Evolutionary conservation across 2,888 invertebrate species (phyloP).

Genomic region (Ectemnius continuus): DNA sequence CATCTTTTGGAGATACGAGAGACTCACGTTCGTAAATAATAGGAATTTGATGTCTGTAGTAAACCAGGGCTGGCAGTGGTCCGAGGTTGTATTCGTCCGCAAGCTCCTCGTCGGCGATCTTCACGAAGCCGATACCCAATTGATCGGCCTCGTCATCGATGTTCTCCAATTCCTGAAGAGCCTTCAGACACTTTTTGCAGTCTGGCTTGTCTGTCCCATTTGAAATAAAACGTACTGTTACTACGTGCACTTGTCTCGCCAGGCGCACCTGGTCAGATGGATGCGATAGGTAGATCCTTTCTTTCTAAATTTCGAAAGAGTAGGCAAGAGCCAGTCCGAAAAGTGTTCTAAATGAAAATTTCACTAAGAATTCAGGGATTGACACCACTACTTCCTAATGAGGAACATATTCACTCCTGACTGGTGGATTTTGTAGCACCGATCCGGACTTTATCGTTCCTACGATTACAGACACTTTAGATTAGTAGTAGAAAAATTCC

Average conservation of each 20-base stretch:
- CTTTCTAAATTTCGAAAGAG: too few species aligned
- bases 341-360: too few species aligned
- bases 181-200: constrained; percentile 94
- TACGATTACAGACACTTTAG: constrained; percentile 16
- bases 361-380: too few species aligned
- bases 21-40: constrained; percentile 93
- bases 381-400: too few species aligned
- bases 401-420: too few species aligned
- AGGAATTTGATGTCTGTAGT: constrained; percentile 96
- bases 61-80: constrained; percentile 91
- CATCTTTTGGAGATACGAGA: neutral
- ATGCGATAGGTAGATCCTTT: too few species aligned
- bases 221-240: constrained; percentile 63
- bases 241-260: neutral
- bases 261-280: too few species aligned
- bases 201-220: constrained; percentile 90
- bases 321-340: too few species aligned
- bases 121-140: constrained; percentile 95
- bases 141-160: constrained; percentile 97
- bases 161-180: constrained; percentile 93
- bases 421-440: neutral
- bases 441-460: constrained; percentile 2
- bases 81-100: constrained; percentile 96
- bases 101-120: constrained; percentile 93
- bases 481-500: constrained; percentile 56